These are phyloP conservation scores for Meteorus sp. DNA, from an alignment of 1,140 invertebrate genomes.

Conservation along the genomic window DNA sequence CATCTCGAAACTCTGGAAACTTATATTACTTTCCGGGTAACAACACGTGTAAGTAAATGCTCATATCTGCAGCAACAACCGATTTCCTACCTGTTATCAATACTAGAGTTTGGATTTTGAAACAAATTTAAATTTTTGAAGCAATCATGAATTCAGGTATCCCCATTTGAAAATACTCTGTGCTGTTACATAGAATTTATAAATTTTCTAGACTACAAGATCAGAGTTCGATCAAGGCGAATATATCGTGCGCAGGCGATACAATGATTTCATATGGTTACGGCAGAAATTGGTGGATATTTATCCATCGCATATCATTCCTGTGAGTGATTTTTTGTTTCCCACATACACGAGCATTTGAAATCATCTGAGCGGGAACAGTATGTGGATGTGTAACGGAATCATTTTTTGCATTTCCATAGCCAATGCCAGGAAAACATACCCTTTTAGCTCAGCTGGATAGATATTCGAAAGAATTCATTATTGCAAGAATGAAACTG, in stretches of 20 bases:
- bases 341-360: no score
- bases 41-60: slow-evolving; percentile 63
- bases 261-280: slow-evolving; percentile 79
- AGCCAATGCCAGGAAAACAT: slow-evolving; percentile 77
- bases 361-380: not conserved
- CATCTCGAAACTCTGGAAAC: slow-evolving; percentile 75
- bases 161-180: no score
- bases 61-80: no score
- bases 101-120: not conserved
- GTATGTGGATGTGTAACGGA: slow-evolving; percentile 7
- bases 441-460: slow-evolving; percentile 71
- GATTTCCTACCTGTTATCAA: no score
- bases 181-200: slow-evolving; percentile 8
- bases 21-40: slow-evolving; percentile 73
- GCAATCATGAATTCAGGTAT: no score
- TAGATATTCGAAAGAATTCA: slow-evolving; percentile 76
- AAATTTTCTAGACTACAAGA: slow-evolving; percentile 62
- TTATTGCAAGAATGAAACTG: slow-evolving; percentile 70
- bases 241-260: slow-evolving; percentile 70
- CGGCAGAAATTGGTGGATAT: slow-evolving; percentile 68
- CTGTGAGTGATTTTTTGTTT: no score
- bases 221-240: slow-evolving; percentile 69
- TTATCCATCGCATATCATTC: slow-evolving; percentile 71
- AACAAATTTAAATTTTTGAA: no score
- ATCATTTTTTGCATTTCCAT: slow-evolving; percentile 39